These are phyloP conservation scores for Drosophila arizonae DNA, from an alignment of 1,140 invertebrate genomes.

Conservation along the genomic window DNA sequence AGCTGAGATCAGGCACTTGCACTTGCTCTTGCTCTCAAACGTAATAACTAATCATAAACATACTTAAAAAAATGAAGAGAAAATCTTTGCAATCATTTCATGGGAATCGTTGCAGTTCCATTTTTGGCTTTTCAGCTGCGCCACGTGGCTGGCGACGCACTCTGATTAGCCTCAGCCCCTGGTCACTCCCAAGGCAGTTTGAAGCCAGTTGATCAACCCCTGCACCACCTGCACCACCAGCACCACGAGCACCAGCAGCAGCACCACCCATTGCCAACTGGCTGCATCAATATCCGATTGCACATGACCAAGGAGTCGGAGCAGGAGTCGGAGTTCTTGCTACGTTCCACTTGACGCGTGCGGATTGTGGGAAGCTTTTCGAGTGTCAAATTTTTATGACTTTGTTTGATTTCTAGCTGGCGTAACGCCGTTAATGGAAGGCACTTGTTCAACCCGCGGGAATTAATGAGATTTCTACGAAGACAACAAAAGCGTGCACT, in stretches of 20 bases:
- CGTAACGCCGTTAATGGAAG: constrained; percentile 71
- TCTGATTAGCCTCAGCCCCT: constrained; percentile 57
- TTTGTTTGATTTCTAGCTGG: constrained; percentile 74
- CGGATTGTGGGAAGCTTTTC: constrained; percentile 66
- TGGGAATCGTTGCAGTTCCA: constrained; percentile 58
- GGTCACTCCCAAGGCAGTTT: constrained; percentile 17
- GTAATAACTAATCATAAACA: constrained; percentile 78
- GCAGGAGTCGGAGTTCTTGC: background rate
- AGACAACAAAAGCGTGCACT: background rate
- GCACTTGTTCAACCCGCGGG: constrained; percentile 68
- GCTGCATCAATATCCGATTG: constrained; percentile 71
- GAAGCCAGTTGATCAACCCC: constrained; percentile 14
- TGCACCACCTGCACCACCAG: constrained; percentile 28
- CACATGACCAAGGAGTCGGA: constrained; percentile 23
- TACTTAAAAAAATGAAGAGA: constrained; percentile 51
- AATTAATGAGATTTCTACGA: constrained; percentile 59
- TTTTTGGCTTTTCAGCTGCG: constrained; percentile 33
- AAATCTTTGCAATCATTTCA: constrained; percentile 66
- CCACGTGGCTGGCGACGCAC: constrained; percentile 69
- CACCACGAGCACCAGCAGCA: constrained; percentile 39
- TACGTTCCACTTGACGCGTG: constrained; percentile 57
- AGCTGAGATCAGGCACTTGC: constrained; percentile 21
- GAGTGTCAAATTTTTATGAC: constrained; percentile 80
- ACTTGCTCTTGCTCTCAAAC: constrained; percentile 65
- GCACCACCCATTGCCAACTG: constrained; percentile 28